Percentiles rank a stretch among this genome's conserved stretches.
phyloP scores from a whole-genome alignment of 2,113 vertebrate genomes.

The Electrona antarctica region DNA sequence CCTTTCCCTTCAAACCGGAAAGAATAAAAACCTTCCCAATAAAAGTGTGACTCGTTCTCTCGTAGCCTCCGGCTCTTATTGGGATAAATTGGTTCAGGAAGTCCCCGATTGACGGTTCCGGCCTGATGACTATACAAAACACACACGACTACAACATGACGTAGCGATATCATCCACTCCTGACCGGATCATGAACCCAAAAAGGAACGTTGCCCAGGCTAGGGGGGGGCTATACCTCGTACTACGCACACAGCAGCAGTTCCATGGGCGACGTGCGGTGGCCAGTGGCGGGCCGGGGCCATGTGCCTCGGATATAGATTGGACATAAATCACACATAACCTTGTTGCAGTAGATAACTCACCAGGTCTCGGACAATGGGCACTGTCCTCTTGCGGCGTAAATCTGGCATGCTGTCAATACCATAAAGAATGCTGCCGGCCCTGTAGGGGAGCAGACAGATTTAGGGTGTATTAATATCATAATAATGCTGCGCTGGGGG shows the following conservation, averaged over 20 bases:
- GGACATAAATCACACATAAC: slow-evolving; percentile 77
- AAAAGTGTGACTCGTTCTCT: too few species aligned
- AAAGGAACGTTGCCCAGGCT: too few species aligned
- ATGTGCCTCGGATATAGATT: slow-evolving; percentile 49
- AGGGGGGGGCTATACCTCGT: neutral
- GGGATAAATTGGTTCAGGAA: too few species aligned
- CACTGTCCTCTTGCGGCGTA: slow-evolving; percentile 93
- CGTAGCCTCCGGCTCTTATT: too few species aligned
- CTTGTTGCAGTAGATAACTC: slow-evolving; percentile 79
- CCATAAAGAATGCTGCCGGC: slow-evolving; percentile 91
- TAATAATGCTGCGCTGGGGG: slow-evolving; percentile 75
- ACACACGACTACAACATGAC: too few species aligned
- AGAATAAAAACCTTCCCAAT: too few species aligned
- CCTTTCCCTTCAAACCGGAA: too few species aligned
- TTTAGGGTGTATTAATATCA: slow-evolving; percentile 83
- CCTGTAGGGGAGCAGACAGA: slow-evolving; percentile 77
- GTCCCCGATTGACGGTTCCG: too few species aligned
- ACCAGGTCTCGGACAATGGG: slow-evolving; percentile 97
- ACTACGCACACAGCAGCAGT: slow-evolving; percentile 43
- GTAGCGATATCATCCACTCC: too few species aligned
- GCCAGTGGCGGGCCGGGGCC: slow-evolving; percentile 35
- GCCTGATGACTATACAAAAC: too few species aligned
- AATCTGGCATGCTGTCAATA: slow-evolving; percentile 99
- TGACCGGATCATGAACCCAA: too few species aligned
- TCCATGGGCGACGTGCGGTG: neutral